Conservation (phyloP, 2,797 vertebrate genomes). For the Anabacerthia variegaticeps region DNA sequence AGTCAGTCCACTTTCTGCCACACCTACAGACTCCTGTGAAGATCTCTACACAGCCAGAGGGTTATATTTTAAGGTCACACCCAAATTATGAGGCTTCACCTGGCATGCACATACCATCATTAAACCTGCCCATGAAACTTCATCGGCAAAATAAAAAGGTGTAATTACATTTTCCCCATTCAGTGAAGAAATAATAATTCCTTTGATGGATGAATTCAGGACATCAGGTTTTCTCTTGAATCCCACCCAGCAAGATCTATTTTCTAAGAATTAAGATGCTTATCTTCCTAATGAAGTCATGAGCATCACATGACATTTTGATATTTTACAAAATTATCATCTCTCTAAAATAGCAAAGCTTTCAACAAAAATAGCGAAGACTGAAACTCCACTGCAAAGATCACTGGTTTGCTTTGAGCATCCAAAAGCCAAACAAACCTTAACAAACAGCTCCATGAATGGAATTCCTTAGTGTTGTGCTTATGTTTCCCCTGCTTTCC, state of each 20-base stretch:
- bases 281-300: conserved; percentile 30
- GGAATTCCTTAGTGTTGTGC: conserved; percentile 11
- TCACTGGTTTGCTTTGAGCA: background rate
- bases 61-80: conserved; percentile 66
- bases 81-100: conserved; percentile 57
- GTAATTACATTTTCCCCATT: conserved; percentile 57
- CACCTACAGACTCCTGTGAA: conserved; percentile 51
- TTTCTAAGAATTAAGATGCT: conserved; percentile 27
- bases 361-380: background rate
- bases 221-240: conserved; percentile 8
- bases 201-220: conserved; percentile 50
- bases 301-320: background rate
- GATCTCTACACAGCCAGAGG: conserved; percentile 62
- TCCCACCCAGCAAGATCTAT: conserved; percentile 29
- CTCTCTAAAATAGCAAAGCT: background rate
- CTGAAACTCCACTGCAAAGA: background rate
- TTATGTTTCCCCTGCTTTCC: background rate
- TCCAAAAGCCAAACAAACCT: background rate
- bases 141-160: conserved; percentile 52
- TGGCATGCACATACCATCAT: conserved; percentile 49
- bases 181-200: conserved; percentile 55
- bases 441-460: conserved; percentile 40
- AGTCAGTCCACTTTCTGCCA: conserved; percentile 56
- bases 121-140: conserved; percentile 59
- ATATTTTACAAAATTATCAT: background rate